Conservation (phyloP, 2,888 invertebrate species). For the Gymnoscelis rufifasciata region DNA sequence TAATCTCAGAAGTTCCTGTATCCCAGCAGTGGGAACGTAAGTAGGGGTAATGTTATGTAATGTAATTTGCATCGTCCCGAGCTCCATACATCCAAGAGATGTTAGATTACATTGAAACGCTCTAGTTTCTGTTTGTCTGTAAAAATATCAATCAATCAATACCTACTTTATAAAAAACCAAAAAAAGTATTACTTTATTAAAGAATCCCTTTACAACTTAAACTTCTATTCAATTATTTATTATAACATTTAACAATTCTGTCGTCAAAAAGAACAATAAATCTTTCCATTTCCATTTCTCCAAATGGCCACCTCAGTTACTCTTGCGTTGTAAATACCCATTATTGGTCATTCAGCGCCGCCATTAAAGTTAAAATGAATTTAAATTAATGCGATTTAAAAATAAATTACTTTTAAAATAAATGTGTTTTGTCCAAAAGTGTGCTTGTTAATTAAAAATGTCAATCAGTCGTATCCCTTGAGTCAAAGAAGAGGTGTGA, state of each 20-base stretch:
- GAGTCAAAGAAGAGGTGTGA: conserved; percentile 33
- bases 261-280: not conserved
- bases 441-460: conserved; percentile 65
- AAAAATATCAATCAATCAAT: too few species aligned
- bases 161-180: too few species aligned
- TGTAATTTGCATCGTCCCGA: too few species aligned
- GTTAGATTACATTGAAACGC: too few species aligned
- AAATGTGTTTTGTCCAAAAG: conserved; percentile 33
- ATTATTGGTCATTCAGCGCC: conserved; percentile 14
- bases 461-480: conserved; percentile 54
- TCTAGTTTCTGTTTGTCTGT: too few species aligned
- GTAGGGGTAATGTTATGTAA: too few species aligned
- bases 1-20: too few species aligned
- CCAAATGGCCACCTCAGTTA: conserved; percentile 3
- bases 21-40: too few species aligned
- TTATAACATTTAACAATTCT: not conserved
- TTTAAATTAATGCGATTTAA: conserved; percentile 17
- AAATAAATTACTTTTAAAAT: conserved; percentile 9
- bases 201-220: too few species aligned
- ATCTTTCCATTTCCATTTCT: not conserved
- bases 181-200: too few species aligned
- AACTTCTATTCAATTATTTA: too few species aligned
- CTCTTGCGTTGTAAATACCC: conserved; percentile 4
- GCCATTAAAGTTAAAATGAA: conserved; percentile 15
- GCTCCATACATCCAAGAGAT: too few species aligned